These are phyloP conservation scores for Phrynosoma platyrhinos DNA, from an alignment of 2,113 vertebrate genomes.

Conservation along the genomic window DNA sequence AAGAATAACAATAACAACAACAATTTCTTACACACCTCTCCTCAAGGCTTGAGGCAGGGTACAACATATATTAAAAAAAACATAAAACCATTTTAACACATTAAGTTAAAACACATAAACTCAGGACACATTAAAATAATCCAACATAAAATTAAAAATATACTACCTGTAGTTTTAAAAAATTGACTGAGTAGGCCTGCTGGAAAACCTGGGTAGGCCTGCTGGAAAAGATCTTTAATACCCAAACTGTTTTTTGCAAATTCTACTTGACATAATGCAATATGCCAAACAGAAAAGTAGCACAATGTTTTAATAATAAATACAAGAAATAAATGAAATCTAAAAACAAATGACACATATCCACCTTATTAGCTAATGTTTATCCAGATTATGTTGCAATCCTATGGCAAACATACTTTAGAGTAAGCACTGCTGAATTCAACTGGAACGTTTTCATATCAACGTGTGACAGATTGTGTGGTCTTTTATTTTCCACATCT, in stretches of 20 bases:
- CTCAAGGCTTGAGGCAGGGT: too few relatives aligned
- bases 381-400: neutral
- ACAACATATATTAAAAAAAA: too few relatives aligned
- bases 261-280: neutral
- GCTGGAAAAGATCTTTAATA: too few relatives aligned
- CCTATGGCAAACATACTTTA: neutral
- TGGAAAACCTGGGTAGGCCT: too few relatives aligned
- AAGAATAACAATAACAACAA: too few relatives aligned
- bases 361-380: neutral
- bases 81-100: too few relatives aligned
- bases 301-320: neutral
- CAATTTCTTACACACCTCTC: too few relatives aligned
- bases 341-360: neutral
- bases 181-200: too few relatives aligned
- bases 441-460: neutral
- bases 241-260: neutral
- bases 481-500: neutral
- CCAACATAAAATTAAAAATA: too few relatives aligned
- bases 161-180: too few relatives aligned
- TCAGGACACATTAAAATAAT: too few relatives aligned
- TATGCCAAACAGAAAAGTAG: neutral
- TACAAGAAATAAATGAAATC: neutral
- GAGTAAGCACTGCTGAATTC: neutral
- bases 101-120: too few relatives aligned
- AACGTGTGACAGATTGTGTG: neutral